Base-by-base conservation (phyloP, 2,888 invertebrate genomes). In the Pherbina coryleti region DNA sequence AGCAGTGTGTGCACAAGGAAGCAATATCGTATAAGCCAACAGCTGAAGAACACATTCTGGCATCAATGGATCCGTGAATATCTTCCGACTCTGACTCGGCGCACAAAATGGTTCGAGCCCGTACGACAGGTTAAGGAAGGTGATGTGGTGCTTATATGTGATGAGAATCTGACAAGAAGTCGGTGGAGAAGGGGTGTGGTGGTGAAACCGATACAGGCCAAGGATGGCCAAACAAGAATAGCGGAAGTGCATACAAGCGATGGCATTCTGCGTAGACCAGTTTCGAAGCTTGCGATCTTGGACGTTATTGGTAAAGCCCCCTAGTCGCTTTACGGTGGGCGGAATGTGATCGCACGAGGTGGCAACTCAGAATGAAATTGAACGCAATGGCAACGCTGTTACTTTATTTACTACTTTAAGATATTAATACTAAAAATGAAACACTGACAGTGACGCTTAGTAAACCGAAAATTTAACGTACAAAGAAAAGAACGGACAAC, bases 21-120 rank as follows among this genome's bases (percentile, higher is more conserved):
- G 72, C 73, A 60, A 37, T 60, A 34, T 60, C 25, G 53, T 70
- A 70, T 76, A n/a, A 28, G 62, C 5, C 70, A 71, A 76, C 28
- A 70, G 17, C 17, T 76, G 19, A 72, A 71, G 22, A 53, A 64
- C 53, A 31, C 31, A 31, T 31, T 31, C 31, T 31, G 31, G 31
- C 31, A 31, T n/a, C n/a, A n/a, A n/a, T n/a, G n/a, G n/a, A n/a
- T n/a, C n/a, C n/a, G n/a, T n/a, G n/a, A n/a, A n/a, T 77, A 62
- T 72, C 34, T 72, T n/a, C 72, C 77, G 22, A 31, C 28, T 34
- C 22, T 77, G 5, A n/a, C 53, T 53, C 28, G 49, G 17, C 34
- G 77, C 2, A 31, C 62, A 49, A 77, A 77, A 37, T 76, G 60
- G 70, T 17, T 31, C 5, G 8, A 19, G 17, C 4, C 14, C 28